Base-by-base conservation (phyloP, 2,113 vertebrate species). In the Taxidea taxus region DNA sequence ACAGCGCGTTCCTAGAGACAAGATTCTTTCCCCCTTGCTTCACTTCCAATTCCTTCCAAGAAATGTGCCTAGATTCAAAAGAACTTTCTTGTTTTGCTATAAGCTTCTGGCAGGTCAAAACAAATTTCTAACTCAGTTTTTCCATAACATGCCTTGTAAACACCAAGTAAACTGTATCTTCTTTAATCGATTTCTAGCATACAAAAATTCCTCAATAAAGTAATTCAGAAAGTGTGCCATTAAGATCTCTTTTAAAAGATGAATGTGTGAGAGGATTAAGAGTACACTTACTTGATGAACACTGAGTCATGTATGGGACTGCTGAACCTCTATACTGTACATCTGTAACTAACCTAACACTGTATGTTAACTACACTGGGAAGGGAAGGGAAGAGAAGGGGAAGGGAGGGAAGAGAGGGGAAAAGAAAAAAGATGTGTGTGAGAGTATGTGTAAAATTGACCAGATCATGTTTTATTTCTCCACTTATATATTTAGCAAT, bases 61-160 rank as follows among this genome's bases (percentile, higher is more conserved):
- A 95, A 80, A 64, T 39, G 49, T 60, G 16, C 42, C 90, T 86
- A 58, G 42, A 64, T 84, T 93, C 91, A 94, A 97, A 68, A 64
- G 39, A 56, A 49, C 34, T 31, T 81, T 81, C 39, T 60, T 60
- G 1, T 74, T 95, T 86, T 82, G 56, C 68, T 72, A 54, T 15
- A n/a, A 72, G 25, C 84, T 89, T 93, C 94, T 62, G 7, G 64
- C 81, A 72, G 34, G 64, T 87, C 68, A 92, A 51, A 94, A 96
- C 6, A 66, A 85, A 85, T 82, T 84, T 77, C 70, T 82, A 92
- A 64, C 51, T 86, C 72, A 86, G 29, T 10, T 20, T 6, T 74
- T 85, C 15, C 10, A 87, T 34, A 92, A 56, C 8, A 49, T 14
- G 12, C 44, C 39, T 70, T 74, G 16, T 78, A 93, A 95, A 90